Evolutionary conservation across 35 echinoderm and acorn worm genomes (phyloP).

Genomic region (Acanthaster planci): DNA sequence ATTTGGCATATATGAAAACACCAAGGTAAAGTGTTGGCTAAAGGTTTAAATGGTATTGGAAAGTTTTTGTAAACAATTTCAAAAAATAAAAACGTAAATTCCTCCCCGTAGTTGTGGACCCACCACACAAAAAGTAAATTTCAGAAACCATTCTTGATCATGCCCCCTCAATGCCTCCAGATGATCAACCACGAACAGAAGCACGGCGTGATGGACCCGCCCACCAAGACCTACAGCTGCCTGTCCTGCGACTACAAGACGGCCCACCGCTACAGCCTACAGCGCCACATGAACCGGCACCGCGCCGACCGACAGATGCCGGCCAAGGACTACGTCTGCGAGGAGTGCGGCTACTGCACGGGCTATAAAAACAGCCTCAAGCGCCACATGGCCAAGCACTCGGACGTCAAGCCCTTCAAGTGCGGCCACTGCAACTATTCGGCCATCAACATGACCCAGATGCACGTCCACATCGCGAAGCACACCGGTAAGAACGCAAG

Average conservation of each 20-base stretch:
- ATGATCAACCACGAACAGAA: conserved; percentile 12
- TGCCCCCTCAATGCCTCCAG: neutral
- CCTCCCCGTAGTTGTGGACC: too few relatives aligned
- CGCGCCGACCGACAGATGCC: conserved; percentile 63
- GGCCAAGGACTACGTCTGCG: conserved; percentile 74
- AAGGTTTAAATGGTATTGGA: too few relatives aligned
- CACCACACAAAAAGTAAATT: too few relatives aligned
- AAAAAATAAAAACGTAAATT: too few relatives aligned
- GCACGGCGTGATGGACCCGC: neutral
- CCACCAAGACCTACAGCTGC: conserved; percentile 43
- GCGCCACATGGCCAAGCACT: conserved; percentile 87
- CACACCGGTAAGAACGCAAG: conserved; percentile 99
- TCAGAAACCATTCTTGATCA: too few relatives aligned
- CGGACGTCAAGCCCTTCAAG: conserved; percentile 83
- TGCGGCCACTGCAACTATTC: conserved; percentile 99
- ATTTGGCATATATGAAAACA: too few relatives aligned
- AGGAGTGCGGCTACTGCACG: conserved; percentile 67
- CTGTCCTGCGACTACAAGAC: conserved; percentile 58
- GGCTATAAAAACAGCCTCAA: conserved; percentile 92
- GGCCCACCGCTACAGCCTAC: conserved; percentile 64
- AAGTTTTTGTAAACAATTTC: too few relatives aligned
- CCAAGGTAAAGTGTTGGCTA: too few relatives aligned
- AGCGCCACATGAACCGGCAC: conserved; percentile 73
- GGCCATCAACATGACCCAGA: conserved; percentile 97
- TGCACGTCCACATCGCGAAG: conserved; percentile 97